phyloP scores from a whole-genome alignment of 2,113 vertebrate genomes.

The Sinocyclocheilus maitianheensis region DNA sequence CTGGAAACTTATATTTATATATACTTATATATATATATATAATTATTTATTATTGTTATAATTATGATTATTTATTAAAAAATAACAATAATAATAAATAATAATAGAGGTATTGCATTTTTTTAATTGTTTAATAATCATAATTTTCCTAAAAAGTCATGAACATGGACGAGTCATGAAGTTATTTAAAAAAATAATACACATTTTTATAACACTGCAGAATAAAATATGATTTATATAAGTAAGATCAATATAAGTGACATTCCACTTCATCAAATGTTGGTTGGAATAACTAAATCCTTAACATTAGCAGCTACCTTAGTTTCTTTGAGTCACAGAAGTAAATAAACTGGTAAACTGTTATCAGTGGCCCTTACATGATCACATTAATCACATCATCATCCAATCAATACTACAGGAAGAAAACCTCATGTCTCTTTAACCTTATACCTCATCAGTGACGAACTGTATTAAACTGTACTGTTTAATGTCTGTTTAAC shows the following conservation, averaged over 20 bases:
- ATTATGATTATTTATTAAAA: too few species aligned
- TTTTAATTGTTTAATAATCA: too few species aligned
- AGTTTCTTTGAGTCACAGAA: not conserved
- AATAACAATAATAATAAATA: too few species aligned
- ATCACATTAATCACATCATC: not conserved
- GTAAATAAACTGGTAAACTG: not conserved
- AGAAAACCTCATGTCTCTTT: not conserved
- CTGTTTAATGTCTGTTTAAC: not conserved
- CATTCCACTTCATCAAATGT: not conserved
- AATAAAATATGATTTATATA: not conserved
- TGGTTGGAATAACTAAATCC: not conserved
- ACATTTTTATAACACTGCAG: not conserved
- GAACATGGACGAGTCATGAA: too few species aligned
- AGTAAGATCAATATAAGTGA: not conserved
- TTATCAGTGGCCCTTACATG: not conserved
- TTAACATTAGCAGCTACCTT: not conserved
- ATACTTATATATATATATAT: too few species aligned
- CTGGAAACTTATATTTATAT: too few species aligned
- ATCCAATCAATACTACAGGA: not conserved
- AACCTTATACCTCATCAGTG: not conserved
- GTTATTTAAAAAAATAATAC: too few species aligned
- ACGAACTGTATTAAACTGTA: not conserved
- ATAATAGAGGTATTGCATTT: too few species aligned
- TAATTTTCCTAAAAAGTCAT: too few species aligned
- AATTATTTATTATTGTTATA: too few species aligned